Conservation (phyloP, 2,888 invertebrate species). For the Panzeria rudis region DNA sequence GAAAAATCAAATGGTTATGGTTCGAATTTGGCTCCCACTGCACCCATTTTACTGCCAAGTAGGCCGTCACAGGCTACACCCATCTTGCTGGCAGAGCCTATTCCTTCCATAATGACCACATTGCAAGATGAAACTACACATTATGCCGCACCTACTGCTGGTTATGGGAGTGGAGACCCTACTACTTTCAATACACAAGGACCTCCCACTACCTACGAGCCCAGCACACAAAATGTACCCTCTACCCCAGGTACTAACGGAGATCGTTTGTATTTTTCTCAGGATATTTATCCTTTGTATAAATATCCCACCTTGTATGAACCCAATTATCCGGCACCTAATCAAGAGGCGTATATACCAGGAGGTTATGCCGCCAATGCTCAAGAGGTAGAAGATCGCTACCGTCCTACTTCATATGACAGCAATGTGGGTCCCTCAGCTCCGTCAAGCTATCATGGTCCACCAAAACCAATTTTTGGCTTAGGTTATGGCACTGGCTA, state of each 20-base stretch:
- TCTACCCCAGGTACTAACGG: conserved; percentile 74
- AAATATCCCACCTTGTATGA: conserved; percentile 83
- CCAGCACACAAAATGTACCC: conserved; percentile 67
- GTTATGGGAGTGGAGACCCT: conserved; percentile 71
- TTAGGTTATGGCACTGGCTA: conserved; percentile 83
- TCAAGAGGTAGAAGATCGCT: conserved; percentile 80
- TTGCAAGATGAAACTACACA: conserved; percentile 62
- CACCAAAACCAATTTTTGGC: conserved; percentile 81
- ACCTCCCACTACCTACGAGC: conserved; percentile 68
- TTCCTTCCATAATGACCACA: conserved; percentile 75
- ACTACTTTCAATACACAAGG: conserved; percentile 68
- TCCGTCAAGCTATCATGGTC: conserved; percentile 73
- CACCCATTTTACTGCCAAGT: conserved; percentile 77
- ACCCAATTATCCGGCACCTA: conserved; percentile 82
- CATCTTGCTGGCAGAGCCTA: conserved; percentile 79
- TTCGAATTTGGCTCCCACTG: conserved; percentile 72
- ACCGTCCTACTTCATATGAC: conserved; percentile 77
- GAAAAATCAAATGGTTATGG: conserved; percentile 66
- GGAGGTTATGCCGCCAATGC: conserved; percentile 83
- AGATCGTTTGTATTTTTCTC: conserved; percentile 82
- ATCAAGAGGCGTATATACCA: conserved; percentile 81
- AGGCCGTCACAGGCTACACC: conserved; percentile 77
- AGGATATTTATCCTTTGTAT: conserved; percentile 82
- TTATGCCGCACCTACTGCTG: conserved; percentile 71
- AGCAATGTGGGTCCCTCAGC: conserved; percentile 72